Evolutionary conservation across 2,797 vertebrate genomes (phyloP), one percentile per base, ranked within the genome.

Genomic region (Pangasius djambal): DNA sequence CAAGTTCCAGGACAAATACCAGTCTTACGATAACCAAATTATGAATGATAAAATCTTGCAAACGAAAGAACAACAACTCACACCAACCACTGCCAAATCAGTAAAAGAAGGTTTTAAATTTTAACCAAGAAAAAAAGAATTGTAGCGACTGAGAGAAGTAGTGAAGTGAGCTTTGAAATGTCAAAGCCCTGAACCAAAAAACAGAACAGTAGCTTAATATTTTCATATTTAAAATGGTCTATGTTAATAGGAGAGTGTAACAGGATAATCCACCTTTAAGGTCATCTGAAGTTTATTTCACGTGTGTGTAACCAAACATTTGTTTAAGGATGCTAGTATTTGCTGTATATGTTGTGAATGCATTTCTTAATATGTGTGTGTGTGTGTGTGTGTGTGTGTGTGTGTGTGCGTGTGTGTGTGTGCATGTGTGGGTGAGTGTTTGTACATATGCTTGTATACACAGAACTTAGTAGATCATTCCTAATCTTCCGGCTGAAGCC

Each of bases 391-490:
- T 88, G 40, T 77, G 52, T 65, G 40, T 25, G 75, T 16, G 65
- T 52, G 44, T 86, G 63, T 77, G 18, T 88, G 40, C 69, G 52
- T 65, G 37, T 25, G 74, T 16, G 44, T 28, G 37, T 40, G 40
- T 25, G 20, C 4, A 22, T 13, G 22, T 28, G 40, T 18, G 69
- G 34, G 67, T 55, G 50, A 86, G 65, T 83, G 15, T 88, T 48
- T 78, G 48, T 67, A 70, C 37, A 31, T 78, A 61, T 48, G n/a
- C 59, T 69, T 88, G 74, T 83, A 84, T 89, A 88, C 59, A 82
- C 25, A 48, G n/a, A 20, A 28, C 63, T 65, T 40, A 90, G 82
- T 78, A 70, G 84, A 88, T 87, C 40, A 59, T 82, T 85, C 59
- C 22, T 79, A 82, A 22, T 44, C 44, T 86, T 83, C 75, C 1